Conservation (phyloP, 2,113 vertebrate genomes). For the Daboia siamensis region DNA sequence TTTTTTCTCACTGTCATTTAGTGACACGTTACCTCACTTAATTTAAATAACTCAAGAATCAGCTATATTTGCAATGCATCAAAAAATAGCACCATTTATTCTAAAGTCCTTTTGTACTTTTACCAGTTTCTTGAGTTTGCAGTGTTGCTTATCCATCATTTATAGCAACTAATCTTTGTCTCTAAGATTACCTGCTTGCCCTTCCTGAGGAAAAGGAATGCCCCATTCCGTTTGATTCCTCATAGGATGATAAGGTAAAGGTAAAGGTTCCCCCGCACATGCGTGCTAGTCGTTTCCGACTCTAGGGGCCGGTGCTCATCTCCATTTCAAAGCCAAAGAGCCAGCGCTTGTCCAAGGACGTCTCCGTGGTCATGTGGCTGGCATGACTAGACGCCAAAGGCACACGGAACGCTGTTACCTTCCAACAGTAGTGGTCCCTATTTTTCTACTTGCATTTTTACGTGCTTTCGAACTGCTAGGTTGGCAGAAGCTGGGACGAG, state of each 20-base stretch:
- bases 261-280: too few species aligned
- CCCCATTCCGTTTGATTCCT: neutral
- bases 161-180: neutral
- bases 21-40: neutral
- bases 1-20: neutral
- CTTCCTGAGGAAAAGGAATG: neutral
- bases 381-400: too few species aligned
- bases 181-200: neutral
- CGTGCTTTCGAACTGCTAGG: too few species aligned
- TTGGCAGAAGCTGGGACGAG: too few species aligned
- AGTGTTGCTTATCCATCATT: neutral
- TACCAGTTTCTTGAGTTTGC: neutral
- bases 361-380: too few species aligned
- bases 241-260: neutral
- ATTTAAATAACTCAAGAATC: neutral
- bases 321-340: too few species aligned
- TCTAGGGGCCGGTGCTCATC: too few species aligned
- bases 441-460: too few species aligned
- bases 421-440: too few species aligned
- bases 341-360: too few species aligned
- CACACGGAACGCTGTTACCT: too few species aligned
- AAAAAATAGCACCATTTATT: neutral
- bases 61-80: neutral
- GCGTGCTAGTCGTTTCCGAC: too few species aligned
- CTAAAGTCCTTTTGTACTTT: neutral